These are phyloP conservation scores for Tenodera sinensis DNA, from an alignment of 2,888 invertebrate genomes.

Conservation along the genomic window DNA sequence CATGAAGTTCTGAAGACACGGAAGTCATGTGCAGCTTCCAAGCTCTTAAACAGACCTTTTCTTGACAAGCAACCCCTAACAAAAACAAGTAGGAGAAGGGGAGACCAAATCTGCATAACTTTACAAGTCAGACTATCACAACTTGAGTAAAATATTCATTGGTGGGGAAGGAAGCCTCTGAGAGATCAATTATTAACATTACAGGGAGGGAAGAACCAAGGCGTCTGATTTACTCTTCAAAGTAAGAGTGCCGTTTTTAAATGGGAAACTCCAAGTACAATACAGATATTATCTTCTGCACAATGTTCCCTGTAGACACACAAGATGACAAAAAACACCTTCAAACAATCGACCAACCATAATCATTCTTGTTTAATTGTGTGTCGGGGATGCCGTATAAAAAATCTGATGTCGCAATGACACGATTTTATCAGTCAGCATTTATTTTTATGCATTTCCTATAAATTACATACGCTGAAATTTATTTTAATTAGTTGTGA, in stretches of 20 bases:
- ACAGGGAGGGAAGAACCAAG: neutral
- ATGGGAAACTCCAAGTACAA: neutral
- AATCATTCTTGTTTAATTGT: no score
- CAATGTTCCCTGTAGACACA: neutral
- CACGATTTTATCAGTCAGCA: no score
- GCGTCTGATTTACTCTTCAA: neutral
- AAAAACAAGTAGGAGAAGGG: neutral
- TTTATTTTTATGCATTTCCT: no score
- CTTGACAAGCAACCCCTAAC: neutral
- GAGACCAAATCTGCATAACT: neutral
- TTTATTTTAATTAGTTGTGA: no score
- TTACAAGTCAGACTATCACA: neutral
- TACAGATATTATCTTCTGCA: neutral
- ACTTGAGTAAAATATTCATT: neutral
- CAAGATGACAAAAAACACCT: no score
- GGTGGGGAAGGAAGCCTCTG: neutral
- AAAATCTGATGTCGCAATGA: no score
- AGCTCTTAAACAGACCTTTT: neutral
- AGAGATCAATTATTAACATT: neutral
- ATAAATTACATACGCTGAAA: no score
- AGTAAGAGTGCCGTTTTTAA: neutral
- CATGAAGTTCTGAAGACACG: neutral
- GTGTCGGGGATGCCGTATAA: no score
- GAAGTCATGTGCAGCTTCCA: neutral
- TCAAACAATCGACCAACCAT: no score